These are phyloP conservation scores for Sandelia bainsii DNA, from an alignment of 2,797 vertebrate species.

Conservation along the genomic window DNA sequence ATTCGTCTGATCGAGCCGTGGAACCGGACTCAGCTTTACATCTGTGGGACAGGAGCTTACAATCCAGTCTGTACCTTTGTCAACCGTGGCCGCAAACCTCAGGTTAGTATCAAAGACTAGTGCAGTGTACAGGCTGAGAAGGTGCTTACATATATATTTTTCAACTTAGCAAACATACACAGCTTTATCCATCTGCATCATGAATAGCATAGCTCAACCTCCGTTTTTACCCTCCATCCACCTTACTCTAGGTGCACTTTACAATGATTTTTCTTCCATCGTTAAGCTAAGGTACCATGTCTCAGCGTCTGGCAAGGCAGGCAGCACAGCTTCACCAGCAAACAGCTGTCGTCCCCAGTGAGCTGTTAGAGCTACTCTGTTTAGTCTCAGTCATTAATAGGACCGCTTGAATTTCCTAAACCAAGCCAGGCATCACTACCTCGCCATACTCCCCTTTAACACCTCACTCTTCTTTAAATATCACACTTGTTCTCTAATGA, in stretches of 20 bases:
- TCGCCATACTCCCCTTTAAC: constrained; percentile 62
- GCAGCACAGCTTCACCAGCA: constrained; percentile 50
- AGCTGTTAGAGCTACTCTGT: constrained; percentile 74
- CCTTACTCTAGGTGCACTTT: constrained; percentile 47
- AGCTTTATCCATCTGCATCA: constrained; percentile 34
- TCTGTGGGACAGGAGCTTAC: constrained; percentile 97
- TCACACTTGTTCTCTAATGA: constrained; percentile 73
- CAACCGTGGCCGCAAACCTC: constrained; percentile 93
- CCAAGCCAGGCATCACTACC: constrained; percentile 68
- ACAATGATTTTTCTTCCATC: constrained; percentile 57
- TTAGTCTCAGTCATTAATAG: constrained; percentile 82
- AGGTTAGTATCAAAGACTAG: constrained; percentile 83
- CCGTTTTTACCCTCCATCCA: constrained; percentile 36
- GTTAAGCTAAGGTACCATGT: constrained; percentile 56
- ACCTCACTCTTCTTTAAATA: constrained; percentile 72
- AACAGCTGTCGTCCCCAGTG: constrained; percentile 79
- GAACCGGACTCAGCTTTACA: constrained; percentile 97
- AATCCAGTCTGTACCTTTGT: constrained; percentile 96
- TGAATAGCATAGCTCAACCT: constrained; percentile 25
- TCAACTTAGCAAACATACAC: constrained; percentile 6
- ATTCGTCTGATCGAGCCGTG: constrained; percentile 97
- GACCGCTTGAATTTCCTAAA: constrained; percentile 77
- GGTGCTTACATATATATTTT: not conserved
- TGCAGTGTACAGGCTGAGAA: not conserved
- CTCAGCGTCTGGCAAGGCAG: constrained; percentile 45